Conservation (phyloP, 2,888 invertebrate species). For the Phymatocera aterrima region DNA sequence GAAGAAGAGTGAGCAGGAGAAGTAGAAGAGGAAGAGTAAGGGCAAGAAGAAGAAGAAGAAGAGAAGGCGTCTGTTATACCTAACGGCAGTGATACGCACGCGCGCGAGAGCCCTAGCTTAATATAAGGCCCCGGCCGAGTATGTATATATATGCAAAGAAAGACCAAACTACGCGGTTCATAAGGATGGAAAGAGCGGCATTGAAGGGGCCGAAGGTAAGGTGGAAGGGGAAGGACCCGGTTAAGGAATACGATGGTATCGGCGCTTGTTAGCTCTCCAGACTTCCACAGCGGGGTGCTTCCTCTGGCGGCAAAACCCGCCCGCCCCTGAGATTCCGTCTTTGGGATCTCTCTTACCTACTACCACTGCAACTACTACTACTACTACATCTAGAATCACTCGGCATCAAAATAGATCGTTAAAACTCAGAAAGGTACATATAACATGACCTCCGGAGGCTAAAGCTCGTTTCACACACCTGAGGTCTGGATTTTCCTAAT, state of each 20-base stretch:
- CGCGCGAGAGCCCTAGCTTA: too few species aligned
- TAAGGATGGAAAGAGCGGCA: constrained; percentile 50
- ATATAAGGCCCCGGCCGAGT: constrained; percentile 39
- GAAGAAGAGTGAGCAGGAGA: not conserved
- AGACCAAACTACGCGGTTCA: constrained; percentile 29
- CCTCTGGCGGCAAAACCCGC: constrained; percentile 59
- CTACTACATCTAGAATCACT: constrained; percentile 54
- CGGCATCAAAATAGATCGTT: constrained; percentile 65
- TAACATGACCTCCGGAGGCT: not conserved
- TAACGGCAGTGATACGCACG: constrained; percentile 14
- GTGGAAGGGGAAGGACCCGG: constrained; percentile 47
- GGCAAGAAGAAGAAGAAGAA: not conserved
- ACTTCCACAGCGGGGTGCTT: constrained; percentile 65
- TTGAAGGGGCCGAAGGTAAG: constrained; percentile 41
- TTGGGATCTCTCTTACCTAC: constrained; percentile 25
- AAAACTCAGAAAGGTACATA: constrained; percentile 51
- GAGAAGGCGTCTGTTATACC: constrained; percentile 7
- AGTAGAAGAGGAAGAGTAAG: not conserved
- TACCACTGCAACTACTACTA: not conserved
- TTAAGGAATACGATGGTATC: constrained; percentile 63
- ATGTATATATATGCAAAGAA: constrained; percentile 7
- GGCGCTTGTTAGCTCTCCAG: constrained; percentile 64
- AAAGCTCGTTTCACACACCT: not conserved
- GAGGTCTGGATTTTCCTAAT: not conserved
- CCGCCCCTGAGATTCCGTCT: constrained; percentile 40